Evolutionary conservation across 2,797 vertebrate genomes (phyloP), one percentile per base, ranked within the genome.

Genomic region (Taenioides sp.): DNA sequence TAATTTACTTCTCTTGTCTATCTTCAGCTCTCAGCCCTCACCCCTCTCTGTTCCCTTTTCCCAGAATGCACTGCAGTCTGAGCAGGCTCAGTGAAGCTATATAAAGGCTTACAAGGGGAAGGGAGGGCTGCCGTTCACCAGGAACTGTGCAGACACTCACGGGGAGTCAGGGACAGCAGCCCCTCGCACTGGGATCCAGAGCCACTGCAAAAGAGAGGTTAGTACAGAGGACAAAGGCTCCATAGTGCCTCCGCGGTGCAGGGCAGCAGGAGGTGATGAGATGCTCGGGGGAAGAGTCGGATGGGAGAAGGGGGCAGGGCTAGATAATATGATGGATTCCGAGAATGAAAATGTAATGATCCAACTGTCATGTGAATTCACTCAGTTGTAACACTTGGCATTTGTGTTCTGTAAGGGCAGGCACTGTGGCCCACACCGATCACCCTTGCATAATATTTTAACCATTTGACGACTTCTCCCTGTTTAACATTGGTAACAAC

Each of bases 41-140:
- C 74, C 65, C 79, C 65, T 25, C 61, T 52, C 47, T 65, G 63
- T 61, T 84, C 74, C 75, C 75, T 83, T 73, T 90, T 86, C 92
- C 93, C 89, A 88, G 81, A 87, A 91, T 94, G 90, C 94, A 89
- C 1, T 18, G 83, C 89, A 40, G 75, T 23, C 80, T 84, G 82
- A 86, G 82, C 84, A 90, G 89, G 83, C 87, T 86, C 82, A 92
- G 91, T 88, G 65, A 81, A 80, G 87, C 92, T 94, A 93, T 95
- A 94, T 91, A 94, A 94, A 93, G 93, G 79, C 73, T 64, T 23
- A 5, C 71, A 75, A 62, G 80, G 84, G 83, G 81, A 88, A 84
- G 89, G 91, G 87, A 89, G 91, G 88, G 89, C 85, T 81, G 91
- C 89, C 81, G 89, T 92, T 80, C 91, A 92, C 90, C 79, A 92